These are phyloP conservation scores for Leptinotarsa lineolata DNA, from an alignment of 1,140 invertebrate genomes.

Conservation along the genomic window DNA sequence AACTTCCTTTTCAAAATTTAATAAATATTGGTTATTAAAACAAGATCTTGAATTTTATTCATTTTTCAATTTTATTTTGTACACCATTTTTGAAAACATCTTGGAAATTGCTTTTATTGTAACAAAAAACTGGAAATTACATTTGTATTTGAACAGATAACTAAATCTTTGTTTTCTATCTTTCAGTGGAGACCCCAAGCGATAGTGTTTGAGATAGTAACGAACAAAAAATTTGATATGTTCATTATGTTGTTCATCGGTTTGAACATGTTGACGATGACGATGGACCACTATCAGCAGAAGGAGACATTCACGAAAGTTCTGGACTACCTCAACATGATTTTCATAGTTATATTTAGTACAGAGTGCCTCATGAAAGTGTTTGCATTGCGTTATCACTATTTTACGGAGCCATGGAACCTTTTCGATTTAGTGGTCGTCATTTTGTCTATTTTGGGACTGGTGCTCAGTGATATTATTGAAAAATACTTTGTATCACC, in stretches of 20 bases:
- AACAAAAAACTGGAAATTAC: too few relatives aligned
- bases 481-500: slow-evolving; percentile 98
- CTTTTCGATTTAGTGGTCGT: slow-evolving; percentile 99
- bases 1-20: too few relatives aligned
- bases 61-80: too few relatives aligned
- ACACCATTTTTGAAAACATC: not conserved
- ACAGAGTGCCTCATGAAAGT: slow-evolving; percentile 97
- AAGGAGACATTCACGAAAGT: slow-evolving; percentile 79
- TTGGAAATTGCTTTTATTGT: too few relatives aligned
- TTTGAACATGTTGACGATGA: slow-evolving; percentile 98
- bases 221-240: slow-evolving; percentile 99
- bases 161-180: not conserved
- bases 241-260: slow-evolving; percentile 99
- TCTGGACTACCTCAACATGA: slow-evolving; percentile 89
- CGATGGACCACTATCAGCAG: slow-evolving; percentile 93
- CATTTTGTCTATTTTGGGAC: slow-evolving; percentile 95
- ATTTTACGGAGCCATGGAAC: slow-evolving; percentile 99
- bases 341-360: slow-evolving; percentile 98
- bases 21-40: too few relatives aligned
- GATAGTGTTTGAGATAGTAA: slow-evolving; percentile 95
- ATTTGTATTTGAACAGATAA: too few relatives aligned
- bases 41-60: too few relatives aligned
- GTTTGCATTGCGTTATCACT: slow-evolving; percentile 94
- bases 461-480: slow-evolving; percentile 94
- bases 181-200: slow-evolving; percentile 93